Base-by-base conservation (phyloP, 2,888 invertebrate species). In the Pediacus dermestoides region DNA sequence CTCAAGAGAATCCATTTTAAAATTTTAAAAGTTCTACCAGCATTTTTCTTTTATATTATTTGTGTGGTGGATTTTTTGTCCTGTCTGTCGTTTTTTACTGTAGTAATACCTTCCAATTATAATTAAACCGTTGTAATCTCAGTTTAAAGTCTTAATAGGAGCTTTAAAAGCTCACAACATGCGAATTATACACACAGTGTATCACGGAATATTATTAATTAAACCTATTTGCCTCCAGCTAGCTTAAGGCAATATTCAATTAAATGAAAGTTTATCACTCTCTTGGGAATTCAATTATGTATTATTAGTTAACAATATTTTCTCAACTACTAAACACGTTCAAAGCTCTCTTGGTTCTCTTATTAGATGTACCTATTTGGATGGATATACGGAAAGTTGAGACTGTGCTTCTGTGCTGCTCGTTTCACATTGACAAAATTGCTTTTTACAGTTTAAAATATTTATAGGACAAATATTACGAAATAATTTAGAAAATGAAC, bases 181-280 rank as follows among this genome's bases (percentile, higher is more conserved):
- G 10, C 23, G n/a, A 3, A 23, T 23, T 9, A 23, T 23, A 23
- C 23, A 23, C 23, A 23, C 23, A 23, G 8, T 6, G 23, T 23
- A 23, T 16, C 33, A 33, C 21, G 33, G 32, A 38, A 38, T 38
- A 38, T 33, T 38, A 33, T 38, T 38, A 38, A 38, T 38, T 38
- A 38, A 38, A 33, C 33, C 23, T 38, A 38, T 38, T 38, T 33
- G 28, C 32, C 26, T 31, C 37, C 37, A 26, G 37, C 32, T 15
- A 27, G 38, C 38, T 38, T 33, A 15, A 22, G 32, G 27, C 33
- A 26, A 21, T 21, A 9, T 32, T 27, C 33, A 32, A 33, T 21
- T 33, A 38, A 22, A 14, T 27, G 26, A 33, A 38, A 38, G 38
- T 38, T 38, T 38, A 32, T 33, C 38, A 38, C 33, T 27, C 14